Conservation (phyloP, 2,113 vertebrate species). For the Eurystomus gularis region DNA sequence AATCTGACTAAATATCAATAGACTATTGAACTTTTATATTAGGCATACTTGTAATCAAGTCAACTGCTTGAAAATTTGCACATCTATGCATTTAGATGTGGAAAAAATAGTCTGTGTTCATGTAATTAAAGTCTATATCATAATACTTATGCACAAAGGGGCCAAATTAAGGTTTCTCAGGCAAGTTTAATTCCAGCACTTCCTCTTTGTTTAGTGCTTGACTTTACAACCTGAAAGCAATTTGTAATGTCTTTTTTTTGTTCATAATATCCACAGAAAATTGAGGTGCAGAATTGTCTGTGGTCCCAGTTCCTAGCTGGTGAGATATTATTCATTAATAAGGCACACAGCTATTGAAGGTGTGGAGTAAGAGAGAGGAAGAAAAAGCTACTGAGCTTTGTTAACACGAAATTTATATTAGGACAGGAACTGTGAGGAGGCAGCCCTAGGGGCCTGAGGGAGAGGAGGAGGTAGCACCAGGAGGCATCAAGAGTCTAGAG, state of each 20-base stretch:
- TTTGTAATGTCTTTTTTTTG: neutral
- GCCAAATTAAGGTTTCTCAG: conserved; percentile 38
- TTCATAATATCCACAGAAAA: neutral
- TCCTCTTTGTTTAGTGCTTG: conserved; percentile 51
- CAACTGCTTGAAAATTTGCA: conserved; percentile 57
- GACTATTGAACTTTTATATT: conserved; percentile 69
- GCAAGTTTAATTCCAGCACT: conserved; percentile 28
- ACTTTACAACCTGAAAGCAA: conserved; percentile 13
- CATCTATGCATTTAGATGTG: conserved; percentile 54
- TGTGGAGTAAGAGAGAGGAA: neutral
- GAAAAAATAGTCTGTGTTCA: conserved; percentile 59
- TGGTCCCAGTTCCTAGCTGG: neutral
- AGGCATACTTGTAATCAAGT: conserved; percentile 60
- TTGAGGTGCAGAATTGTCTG: neutral
- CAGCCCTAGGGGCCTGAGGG: neutral
- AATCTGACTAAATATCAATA: conserved; percentile 69
- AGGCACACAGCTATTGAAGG: neutral
- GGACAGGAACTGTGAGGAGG: neutral
- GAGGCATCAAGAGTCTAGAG: no score
- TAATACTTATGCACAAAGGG: conserved; percentile 27
- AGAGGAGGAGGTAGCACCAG: neutral
- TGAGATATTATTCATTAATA: neutral
- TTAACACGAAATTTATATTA: neutral
- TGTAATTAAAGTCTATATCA: conserved; percentile 40
- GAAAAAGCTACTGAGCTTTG: neutral